Percentiles rank a stretch among this genome's conserved stretches.
Evolutionary conservation across 64 coral and sea anemone species (phyloP).

Genomic region (Montipora sp.): DNA sequence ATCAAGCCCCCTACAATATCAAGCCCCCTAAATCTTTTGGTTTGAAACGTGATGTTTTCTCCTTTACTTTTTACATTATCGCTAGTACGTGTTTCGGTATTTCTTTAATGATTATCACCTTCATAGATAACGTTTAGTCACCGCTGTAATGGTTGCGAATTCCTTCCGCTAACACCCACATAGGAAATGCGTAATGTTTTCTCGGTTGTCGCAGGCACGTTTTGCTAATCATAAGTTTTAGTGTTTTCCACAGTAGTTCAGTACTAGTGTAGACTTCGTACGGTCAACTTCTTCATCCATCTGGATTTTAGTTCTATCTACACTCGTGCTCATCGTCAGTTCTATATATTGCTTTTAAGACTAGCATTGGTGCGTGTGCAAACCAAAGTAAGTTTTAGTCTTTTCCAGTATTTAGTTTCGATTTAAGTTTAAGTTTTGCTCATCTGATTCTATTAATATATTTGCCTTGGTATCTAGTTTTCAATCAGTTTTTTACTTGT

Average conservation of each 20-base stretch:
- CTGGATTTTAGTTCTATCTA: too few relatives aligned
- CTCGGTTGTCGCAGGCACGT: not conserved
- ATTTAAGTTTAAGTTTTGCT: too few relatives aligned
- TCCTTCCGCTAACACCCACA: not conserved
- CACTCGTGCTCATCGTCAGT: too few relatives aligned
- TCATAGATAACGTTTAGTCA: not conserved
- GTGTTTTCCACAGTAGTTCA: not conserved
- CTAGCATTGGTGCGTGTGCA: too few relatives aligned
- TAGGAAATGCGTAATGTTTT: not conserved
- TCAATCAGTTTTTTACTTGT: too few relatives aligned
- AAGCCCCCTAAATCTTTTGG: not conserved
- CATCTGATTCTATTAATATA: too few relatives aligned
- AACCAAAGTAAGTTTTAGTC: too few relatives aligned
- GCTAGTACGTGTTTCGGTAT: not conserved
- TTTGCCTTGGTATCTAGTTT: too few relatives aligned
- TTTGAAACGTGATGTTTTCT: not conserved
- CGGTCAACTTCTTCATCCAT: not conserved
- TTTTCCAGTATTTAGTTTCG: too few relatives aligned
- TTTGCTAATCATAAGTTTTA: slow-evolving; percentile 21
- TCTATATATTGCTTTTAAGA: too few relatives aligned
- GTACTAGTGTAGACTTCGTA: not conserved
- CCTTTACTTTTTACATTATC: not conserved
- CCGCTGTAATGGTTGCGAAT: not conserved
- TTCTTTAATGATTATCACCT: not conserved
- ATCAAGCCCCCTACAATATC: too few relatives aligned